Percentiles rank a stretch among this genome's conserved stretches.
phyloP scores from a whole-genome alignment of 2,797 vertebrate species.

The Tenualosa thibaudeaui region DNA sequence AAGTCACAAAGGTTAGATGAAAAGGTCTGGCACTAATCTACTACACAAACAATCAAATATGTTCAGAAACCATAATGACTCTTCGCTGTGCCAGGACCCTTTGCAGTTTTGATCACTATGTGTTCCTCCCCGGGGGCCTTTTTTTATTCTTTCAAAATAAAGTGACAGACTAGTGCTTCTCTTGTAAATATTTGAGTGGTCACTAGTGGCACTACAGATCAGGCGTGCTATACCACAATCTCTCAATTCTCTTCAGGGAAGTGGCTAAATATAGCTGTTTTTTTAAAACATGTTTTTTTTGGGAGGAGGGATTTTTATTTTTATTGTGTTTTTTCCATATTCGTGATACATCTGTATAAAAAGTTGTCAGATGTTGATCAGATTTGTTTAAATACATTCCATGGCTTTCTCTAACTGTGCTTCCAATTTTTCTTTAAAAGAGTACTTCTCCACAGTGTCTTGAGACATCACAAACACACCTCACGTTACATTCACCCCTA shows the following conservation, averaged over 20 bases:
- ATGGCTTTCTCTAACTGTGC: background rate
- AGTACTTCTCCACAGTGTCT: background rate
- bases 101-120: background rate
- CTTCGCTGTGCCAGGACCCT: background rate
- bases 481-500: no score
- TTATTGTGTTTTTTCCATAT: background rate
- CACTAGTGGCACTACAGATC: background rate
- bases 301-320: background rate
- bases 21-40: no score
- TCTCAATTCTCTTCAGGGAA: background rate
- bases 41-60: background rate
- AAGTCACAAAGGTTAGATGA: background rate
- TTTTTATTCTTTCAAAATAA: background rate
- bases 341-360: background rate
- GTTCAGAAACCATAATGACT: background rate
- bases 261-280: background rate
- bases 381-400: conserved; percentile 21
- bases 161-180: background rate
- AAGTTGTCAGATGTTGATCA: background rate
- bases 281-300: background rate
- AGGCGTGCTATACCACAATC: background rate
- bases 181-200: background rate
- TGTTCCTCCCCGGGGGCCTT: background rate
- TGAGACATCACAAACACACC: no score
- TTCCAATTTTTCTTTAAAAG: background rate